Percentiles rank a stretch among this genome's conserved stretches.
These are phyloP conservation scores for Metalampra italica DNA, from an alignment of 2,888 invertebrate genomes.

Conservation along the genomic window DNA sequence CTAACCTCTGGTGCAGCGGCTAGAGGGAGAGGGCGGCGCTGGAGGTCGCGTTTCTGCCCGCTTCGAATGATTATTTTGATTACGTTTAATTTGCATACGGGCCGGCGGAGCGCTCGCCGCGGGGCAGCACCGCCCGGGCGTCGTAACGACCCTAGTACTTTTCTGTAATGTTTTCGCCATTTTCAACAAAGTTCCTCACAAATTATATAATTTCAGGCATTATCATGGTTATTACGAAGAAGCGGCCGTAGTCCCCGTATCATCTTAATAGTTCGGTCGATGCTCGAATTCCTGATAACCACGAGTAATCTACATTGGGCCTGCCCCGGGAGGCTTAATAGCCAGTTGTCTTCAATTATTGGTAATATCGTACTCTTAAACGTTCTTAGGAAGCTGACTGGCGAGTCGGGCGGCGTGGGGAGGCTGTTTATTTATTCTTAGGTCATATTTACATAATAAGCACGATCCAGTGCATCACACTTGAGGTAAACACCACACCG, in stretches of 20 bases:
- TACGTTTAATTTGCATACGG: conserved; percentile 77
- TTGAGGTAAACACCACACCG: not conserved
- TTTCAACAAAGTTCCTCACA: conserved; percentile 77
- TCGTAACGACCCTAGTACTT: conserved; percentile 73
- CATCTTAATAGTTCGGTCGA: conserved; percentile 65
- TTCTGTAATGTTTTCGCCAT: conserved; percentile 79
- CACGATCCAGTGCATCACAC: not conserved
- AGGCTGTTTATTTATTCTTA: conserved; percentile 41
- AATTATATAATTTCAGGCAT: conserved; percentile 76
- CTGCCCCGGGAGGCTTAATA: conserved; percentile 66
- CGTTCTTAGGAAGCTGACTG: conserved; percentile 70
- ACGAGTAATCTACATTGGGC: conserved; percentile 74
- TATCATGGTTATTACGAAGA: conserved; percentile 77
- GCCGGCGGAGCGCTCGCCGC: conserved; percentile 54
- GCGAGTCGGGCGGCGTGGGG: conserved; percentile 36
- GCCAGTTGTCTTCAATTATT: conserved; percentile 69
- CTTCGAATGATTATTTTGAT: conserved; percentile 76
- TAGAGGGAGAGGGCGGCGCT: conserved; percentile 44
- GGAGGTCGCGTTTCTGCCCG: conserved; percentile 40
- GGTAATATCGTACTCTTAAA: conserved; percentile 73
- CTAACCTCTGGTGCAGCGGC: conserved; percentile 27
- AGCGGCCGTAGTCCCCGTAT: conserved; percentile 65
- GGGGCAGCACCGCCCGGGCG: conserved; percentile 53
- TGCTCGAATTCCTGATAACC: conserved; percentile 75
- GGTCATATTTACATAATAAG: conserved; percentile 25